Conservation (phyloP, 2,797 vertebrate genomes). For the Crocidura indochinensis region DNA sequence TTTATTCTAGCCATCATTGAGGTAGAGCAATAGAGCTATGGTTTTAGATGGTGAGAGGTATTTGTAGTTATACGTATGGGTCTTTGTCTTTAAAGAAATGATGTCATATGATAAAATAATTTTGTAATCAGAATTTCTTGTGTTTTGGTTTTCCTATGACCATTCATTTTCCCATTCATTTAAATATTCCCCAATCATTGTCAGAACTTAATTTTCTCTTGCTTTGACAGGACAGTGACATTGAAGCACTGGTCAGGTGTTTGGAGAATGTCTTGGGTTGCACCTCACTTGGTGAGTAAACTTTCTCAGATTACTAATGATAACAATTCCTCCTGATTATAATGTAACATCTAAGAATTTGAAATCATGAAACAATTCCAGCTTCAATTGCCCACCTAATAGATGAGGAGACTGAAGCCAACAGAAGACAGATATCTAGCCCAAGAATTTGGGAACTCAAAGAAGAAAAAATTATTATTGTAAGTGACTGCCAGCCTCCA, state of each 20-base stretch:
- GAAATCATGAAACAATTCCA: not conserved
- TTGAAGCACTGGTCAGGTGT: constrained; percentile 87
- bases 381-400: not conserved
- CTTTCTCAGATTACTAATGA: constrained; percentile 31
- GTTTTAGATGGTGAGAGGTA: not conserved
- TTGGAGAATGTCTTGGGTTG: constrained; percentile 89
- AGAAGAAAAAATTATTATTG: constrained; percentile 4
- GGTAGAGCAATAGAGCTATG: not conserved
- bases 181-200: constrained; percentile 8
- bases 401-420: not conserved
- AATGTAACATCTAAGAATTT: not conserved
- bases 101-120: not conserved
- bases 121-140: not conserved
- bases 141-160: not conserved
- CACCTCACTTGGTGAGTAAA: constrained; percentile 86
- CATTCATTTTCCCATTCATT: not conserved
- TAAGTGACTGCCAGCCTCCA: not conserved
- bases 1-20: not conserved
- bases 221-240: constrained; percentile 89
- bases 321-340: not conserved
- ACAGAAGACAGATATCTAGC: not conserved
- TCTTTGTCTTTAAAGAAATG: not conserved
- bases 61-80: not conserved
- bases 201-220: constrained; percentile 57
- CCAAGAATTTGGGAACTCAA: not conserved